These are phyloP conservation scores for Aphis gossypii DNA, from an alignment of 1,140 invertebrate species.

Conservation along the genomic window DNA sequence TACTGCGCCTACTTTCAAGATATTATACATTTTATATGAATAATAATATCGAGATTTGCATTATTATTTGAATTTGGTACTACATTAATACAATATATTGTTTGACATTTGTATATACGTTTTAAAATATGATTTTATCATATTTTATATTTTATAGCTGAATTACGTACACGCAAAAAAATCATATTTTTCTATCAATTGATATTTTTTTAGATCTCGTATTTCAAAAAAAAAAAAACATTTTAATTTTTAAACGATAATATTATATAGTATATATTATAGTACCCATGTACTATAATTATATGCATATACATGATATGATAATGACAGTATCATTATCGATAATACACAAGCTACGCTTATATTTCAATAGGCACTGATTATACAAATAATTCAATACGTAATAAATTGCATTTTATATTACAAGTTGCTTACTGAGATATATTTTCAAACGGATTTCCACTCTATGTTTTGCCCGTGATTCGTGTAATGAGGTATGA, in stretches of 20 bases:
- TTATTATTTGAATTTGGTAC: not conserved
- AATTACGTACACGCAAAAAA: not conserved
- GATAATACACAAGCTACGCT: not conserved
- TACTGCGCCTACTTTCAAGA: not conserved
- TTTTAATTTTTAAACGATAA: constrained; percentile 7
- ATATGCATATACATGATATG: not conserved
- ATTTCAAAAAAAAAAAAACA: constrained; percentile 23
- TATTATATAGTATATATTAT: not conserved
- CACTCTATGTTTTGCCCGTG: not conserved
- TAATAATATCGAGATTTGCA: not conserved
- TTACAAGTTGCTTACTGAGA: constrained; percentile 9
- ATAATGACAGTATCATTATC: not conserved
- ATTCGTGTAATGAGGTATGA: not conserved
- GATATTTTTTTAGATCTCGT: constrained; percentile 12
- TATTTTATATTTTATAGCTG: not conserved
- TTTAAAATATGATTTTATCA: not conserved
- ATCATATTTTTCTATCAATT: not conserved
- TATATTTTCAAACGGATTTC: not conserved
- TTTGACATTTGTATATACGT: not conserved
- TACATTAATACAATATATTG: not conserved
- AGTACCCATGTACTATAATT: not conserved
- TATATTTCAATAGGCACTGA: constrained; percentile 6
- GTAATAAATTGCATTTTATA: constrained; percentile 8
- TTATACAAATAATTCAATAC: constrained; percentile 23
- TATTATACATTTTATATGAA: not conserved